Evolutionary conservation across 2,113 vertebrate species (phyloP).

Genomic region (Himantopus leucocephalus): DNA sequence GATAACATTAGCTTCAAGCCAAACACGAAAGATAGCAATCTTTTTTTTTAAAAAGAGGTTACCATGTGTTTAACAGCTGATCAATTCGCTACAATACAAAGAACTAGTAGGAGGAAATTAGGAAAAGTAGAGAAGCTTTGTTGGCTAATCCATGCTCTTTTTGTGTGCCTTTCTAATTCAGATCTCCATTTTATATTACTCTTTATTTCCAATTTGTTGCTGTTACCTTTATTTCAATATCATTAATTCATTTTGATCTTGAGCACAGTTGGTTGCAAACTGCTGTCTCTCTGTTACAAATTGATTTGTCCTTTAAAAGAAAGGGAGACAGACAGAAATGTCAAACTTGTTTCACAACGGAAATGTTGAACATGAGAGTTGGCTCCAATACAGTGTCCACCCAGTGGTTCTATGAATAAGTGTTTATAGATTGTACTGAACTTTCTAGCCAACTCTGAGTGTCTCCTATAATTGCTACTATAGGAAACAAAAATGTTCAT

Average conservation of each 20-base stretch:
- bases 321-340: constrained; percentile 25
- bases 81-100: not conserved
- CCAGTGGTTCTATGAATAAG: constrained; percentile 74
- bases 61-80: constrained; percentile 17
- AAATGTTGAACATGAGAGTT: constrained; percentile 62
- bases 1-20: constrained; percentile 19
- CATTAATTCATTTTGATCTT: constrained; percentile 47
- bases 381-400: constrained; percentile 63
- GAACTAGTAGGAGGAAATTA: not conserved
- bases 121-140: not conserved
- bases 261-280: constrained; percentile 64
- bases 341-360: constrained; percentile 68
- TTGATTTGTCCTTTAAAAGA: constrained; percentile 54
- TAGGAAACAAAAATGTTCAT: constrained; percentile 79
- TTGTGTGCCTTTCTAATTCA: not conserved
- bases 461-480: constrained; percentile 83
- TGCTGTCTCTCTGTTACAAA: constrained; percentile 43
- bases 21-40: not conserved
- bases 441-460: constrained; percentile 77
- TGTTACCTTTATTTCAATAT: constrained; percentile 38
- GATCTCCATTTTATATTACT: not conserved
- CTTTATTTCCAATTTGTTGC: not conserved
- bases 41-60: not conserved
- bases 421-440: constrained; percentile 76
- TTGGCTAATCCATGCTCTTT: not conserved